Evolutionary conservation across 2,888 invertebrate species (phyloP), one percentile per base, ranked within the genome.

Genomic region (Sarcophaga caerulescens): DNA sequence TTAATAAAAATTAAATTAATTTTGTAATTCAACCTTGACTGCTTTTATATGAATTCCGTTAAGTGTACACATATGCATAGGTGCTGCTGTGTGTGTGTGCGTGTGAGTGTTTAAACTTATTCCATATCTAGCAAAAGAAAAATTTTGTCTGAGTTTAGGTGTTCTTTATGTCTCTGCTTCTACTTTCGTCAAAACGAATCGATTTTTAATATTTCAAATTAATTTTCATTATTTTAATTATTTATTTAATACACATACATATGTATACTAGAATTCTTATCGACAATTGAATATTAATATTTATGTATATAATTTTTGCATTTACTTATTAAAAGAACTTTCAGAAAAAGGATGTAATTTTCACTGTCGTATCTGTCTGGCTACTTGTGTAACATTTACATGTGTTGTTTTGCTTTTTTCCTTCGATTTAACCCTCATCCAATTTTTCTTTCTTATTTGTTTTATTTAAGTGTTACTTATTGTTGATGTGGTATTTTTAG

Each of bases 1-100:
- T 14, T 0, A 14, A 17, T 52, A 52, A 17, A 52, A 52, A 52
- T 52, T 52, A 17, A 52, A 52, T 52, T 52, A 14, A 52, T 17
- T 35, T 21, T 21, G 17, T 66, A 8, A n/a, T 68, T 70, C 52
- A 70, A 70, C 69, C 69, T 70, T 70, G 69, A 52, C 52, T 70
- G 69, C 10, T 57, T 12, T 70, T 70, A 70, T 70, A 70, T 25
- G 69, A 70, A 70, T 70, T 57, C 69, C 23, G 11, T 47, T 68
- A 14, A 68, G 14, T 68, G 68, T 52, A n/a, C 3, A 65, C n/a
- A 21, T 12, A 47, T 71, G 0, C 8, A n/a, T 59, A 66, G 0
- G n/a, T 25, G 11, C 60, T 12, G 1, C 17, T 47, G 14, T 45
- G 19, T 45, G 12, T 57, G n/a, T 6, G 19, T 21, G 11, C 23